Conservation (phyloP, 2,888 invertebrate genomes). For the Xylota segnis region DNA sequence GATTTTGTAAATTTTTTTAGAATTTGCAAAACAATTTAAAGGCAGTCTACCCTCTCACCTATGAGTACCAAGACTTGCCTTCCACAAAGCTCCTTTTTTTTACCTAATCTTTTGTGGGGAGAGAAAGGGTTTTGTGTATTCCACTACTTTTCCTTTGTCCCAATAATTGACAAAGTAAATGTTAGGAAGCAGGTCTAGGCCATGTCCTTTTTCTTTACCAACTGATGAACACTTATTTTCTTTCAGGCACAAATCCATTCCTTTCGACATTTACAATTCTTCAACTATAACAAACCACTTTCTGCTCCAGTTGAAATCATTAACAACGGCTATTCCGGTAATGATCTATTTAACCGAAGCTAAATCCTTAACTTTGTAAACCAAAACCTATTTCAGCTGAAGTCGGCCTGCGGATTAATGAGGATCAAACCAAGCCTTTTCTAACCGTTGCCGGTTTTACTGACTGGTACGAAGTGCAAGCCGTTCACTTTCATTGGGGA, state of each 20-base stretch:
- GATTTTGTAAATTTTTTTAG: no score
- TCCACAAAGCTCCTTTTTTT: no score
- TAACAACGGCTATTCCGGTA: slow-evolving; percentile 89
- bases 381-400: slow-evolving; percentile 78
- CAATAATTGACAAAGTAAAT: no score
- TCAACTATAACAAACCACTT: slow-evolving; percentile 87
- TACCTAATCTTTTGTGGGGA: no score
- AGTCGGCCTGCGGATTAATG: slow-evolving; percentile 79
- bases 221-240: not conserved
- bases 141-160: no score
- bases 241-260: slow-evolving; percentile 77
- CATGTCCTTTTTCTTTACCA: no score
- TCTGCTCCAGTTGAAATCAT: slow-evolving; percentile 86
- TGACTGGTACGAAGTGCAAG: slow-evolving; percentile 79
- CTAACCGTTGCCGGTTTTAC: slow-evolving; percentile 79
- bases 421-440: slow-evolving; percentile 79
- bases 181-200: no score
- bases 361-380: not conserved
- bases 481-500: slow-evolving; percentile 89
- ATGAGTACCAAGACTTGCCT: no score
- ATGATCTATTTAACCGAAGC: slow-evolving; percentile 6
- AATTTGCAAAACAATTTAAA: no score
- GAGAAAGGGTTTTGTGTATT: no score
- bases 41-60: no score
- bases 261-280: slow-evolving; percentile 87